A percentile compares a stretch with the other conserved stretches of the same genome.
These are phyloP conservation scores for Heterotilapia buettikoferi DNA, from an alignment of 2,113 vertebrate species.

Conservation along the genomic window DNA sequence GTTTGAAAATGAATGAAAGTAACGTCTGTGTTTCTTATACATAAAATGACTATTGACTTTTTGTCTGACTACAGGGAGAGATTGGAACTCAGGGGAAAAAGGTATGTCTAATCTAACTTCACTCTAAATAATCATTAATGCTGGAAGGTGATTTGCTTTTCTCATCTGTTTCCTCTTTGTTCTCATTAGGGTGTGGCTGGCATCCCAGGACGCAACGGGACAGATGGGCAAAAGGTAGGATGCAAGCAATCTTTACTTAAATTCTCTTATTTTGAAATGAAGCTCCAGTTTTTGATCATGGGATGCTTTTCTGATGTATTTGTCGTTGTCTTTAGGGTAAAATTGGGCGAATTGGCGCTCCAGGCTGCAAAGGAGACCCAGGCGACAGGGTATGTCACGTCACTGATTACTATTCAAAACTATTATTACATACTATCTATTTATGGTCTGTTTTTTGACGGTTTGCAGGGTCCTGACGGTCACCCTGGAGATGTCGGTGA, in stretches of 20 bases:
- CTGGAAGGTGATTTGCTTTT: background rate
- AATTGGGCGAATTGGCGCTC: constrained; percentile 88
- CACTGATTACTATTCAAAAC: background rate
- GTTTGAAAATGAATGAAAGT: background rate
- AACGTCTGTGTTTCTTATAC: background rate
- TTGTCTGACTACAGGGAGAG: constrained; percentile 65
- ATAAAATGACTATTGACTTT: background rate
- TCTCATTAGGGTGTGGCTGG: constrained; percentile 61
- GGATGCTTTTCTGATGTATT: background rate
- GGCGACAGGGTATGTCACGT: constrained; percentile 80
- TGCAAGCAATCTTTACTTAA: background rate
- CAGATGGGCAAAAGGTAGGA: constrained; percentile 72
- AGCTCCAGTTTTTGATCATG: background rate
- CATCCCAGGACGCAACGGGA: constrained; percentile 65
- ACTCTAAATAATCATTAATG: background rate
- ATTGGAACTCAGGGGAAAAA: constrained; percentile 69
- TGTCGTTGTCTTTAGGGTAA: constrained; percentile 76
- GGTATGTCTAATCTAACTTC: constrained; percentile 13
- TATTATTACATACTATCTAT: background rate
- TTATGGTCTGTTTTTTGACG: background rate
- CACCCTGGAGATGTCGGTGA: constrained; percentile 84
- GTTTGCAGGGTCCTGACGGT: constrained; percentile 82
- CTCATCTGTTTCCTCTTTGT: background rate
- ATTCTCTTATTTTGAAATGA: background rate
- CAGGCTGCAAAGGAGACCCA: constrained; percentile 93